A percentile compares a stretch with the other conserved stretches of the same genome.
Conservation (phyloP, 2,888 invertebrate genomes). For the Tryphoninae sp. region DNA sequence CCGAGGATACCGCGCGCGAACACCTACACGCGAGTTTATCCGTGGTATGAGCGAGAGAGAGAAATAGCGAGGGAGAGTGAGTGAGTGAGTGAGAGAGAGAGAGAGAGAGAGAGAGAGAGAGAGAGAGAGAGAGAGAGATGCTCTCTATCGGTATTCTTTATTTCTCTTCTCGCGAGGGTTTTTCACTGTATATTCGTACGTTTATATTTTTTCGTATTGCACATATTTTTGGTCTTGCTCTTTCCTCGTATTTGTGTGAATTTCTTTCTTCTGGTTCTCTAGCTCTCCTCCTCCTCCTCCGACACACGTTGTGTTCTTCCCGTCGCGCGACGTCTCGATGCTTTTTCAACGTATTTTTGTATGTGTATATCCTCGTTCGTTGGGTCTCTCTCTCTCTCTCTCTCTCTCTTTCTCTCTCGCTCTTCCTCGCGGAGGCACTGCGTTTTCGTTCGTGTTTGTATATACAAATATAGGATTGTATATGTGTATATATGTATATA, state of each 20-base stretch:
- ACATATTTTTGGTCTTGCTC: constrained; percentile 19
- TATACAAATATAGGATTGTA: too few relatives aligned
- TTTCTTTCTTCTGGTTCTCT: too few relatives aligned
- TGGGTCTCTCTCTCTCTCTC: constrained; percentile 1
- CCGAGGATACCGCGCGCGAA: constrained; percentile 13
- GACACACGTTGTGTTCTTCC: constrained; percentile 42
- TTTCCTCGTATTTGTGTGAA: too few relatives aligned
- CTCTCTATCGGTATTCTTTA: not conserved
- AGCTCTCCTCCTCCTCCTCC: not conserved
- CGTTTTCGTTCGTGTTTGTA: not conserved
- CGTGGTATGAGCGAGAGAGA: not conserved
- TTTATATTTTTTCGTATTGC: constrained; percentile 40
- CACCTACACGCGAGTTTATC: constrained; percentile 49
- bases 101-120: not conserved
- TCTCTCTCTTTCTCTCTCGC: constrained; percentile 19
- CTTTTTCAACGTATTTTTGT: too few relatives aligned
- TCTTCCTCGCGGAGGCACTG: not conserved
- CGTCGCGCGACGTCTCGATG: constrained; percentile 7
- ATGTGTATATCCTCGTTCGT: not conserved
- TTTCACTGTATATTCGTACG: not conserved
- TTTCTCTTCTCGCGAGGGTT: not conserved
- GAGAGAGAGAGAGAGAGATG: not conserved
- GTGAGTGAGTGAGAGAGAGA: not conserved
- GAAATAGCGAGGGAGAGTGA: not conserved
- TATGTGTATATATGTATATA: too few relatives aligned